phyloP scores from a whole-genome alignment of 2,113 vertebrate genomes.

The Anser cygnoides region DNA sequence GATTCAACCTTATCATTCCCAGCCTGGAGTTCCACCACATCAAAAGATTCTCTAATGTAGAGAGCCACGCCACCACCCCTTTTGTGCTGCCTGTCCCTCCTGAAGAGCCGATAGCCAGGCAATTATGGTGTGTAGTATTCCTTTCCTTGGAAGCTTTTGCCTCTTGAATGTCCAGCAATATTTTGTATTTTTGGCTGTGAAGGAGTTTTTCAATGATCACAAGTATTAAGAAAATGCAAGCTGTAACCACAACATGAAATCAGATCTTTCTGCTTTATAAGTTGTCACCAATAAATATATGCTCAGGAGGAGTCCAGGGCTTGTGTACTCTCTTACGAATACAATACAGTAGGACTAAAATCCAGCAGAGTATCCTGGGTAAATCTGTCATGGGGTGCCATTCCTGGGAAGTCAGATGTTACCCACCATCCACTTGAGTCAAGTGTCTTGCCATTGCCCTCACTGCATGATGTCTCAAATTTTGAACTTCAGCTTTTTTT shows the following conservation, averaged over 20 bases:
- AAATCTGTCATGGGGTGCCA: neutral
- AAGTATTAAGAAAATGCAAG: neutral
- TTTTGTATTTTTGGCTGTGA: neutral
- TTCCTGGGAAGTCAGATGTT: neutral
- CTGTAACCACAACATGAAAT: neutral
- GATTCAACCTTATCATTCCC: too few relatives aligned
- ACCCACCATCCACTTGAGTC: neutral
- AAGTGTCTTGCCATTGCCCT: neutral
- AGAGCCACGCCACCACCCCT: too few relatives aligned
- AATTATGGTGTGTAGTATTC: neutral
- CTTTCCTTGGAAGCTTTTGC: neutral
- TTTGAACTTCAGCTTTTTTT: neutral
- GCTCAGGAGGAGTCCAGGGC: neutral
- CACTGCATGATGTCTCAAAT: neutral
- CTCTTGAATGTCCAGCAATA: neutral
- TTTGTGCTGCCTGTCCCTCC: too few relatives aligned
- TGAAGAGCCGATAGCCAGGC: too few relatives aligned
- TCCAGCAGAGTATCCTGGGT: neutral
- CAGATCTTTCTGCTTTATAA: neutral
- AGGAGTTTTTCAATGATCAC: neutral
- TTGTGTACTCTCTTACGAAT: neutral
- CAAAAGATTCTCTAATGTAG: too few relatives aligned
- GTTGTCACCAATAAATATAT: fast-evolving
- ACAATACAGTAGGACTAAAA: neutral
- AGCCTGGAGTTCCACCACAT: too few relatives aligned